Base-by-base conservation (phyloP, 2,113 vertebrate species). In the Pandion haliaetus region DNA sequence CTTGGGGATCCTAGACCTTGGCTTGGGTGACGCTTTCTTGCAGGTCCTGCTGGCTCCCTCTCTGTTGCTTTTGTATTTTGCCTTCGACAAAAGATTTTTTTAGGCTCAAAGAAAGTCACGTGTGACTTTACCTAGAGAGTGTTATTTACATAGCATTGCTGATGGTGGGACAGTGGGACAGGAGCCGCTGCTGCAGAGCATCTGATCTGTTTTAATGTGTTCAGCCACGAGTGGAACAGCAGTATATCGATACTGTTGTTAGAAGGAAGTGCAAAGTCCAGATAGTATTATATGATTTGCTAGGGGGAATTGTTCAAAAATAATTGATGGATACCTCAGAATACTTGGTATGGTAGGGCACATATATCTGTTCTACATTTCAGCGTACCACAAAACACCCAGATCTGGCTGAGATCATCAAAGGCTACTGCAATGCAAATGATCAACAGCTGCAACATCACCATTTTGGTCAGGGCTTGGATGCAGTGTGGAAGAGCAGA, bases 11-110 rank as follows among this genome's bases (percentile, higher is more conserved):
- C 61, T 42, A 42, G 21, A 34, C 50, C 28, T 70, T 74, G 25
- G 2, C 5, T 59, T 44, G 44, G 12, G 24, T 26, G 29, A 55
- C 0, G 2, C 6, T 38, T 50, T 34, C 42, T 55, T 61, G n/a
- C 26, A 55, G 38, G 42, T 67, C 24, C n/a, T 76, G 31, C 42
- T 83, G 36, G 28, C 15, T 45, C 21, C 8, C 28, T 72, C 32
- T 63, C 62, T 52, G 26, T 32, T 49, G 26, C 17, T 42, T 40
- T 58, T 58, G 21, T 49, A 26, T 66, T 77, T 95, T 86, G 61
- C 14, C 8, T 86, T 86, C 42, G 25, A 23, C 4, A 29, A 55
- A 88, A 23, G 5, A 76, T 3, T 47, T 38, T 77, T 73, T 79
- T 50, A 79, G 50, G 26, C 29, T 76, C 32, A 34, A 71, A 69